Evolutionary conservation across 1,140 invertebrate species (phyloP), one percentile per base, ranked within the genome.

Genomic region (Hermetia illucens): DNA sequence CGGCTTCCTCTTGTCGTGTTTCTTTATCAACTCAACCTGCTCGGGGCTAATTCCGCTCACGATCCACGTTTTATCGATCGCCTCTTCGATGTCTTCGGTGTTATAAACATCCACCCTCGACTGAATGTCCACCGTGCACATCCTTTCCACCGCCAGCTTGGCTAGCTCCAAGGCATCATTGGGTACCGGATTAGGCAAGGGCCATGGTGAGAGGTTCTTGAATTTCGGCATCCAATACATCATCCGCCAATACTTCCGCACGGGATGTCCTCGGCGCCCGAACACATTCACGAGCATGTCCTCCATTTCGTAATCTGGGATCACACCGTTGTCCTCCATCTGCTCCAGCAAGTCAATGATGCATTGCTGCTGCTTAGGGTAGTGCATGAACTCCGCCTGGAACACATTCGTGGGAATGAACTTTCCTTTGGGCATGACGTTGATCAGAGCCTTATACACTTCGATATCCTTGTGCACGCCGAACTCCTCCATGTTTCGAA

Each of bases 181-280:
- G 2, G 86, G 83, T 21, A 85, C 44, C 2, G 75, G 69, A 21
- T 75, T 67, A 1, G 92, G 87, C 27, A 94, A 54, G 2, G 77
- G 74, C 77, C 85, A 98, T 2, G 94, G 94, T 46, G 87, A 90
- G 1, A 81, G 56, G 59, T 96, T 79, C 52, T 79, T 86, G 51
- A 98, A 90, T 61, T 98, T 98, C 3, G 93, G 91, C 79, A 95
- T 82, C 95, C 95, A 99, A 54, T 98, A 99, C 68, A 89, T 77
- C 82, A 97, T 92, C 32, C 90, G 69, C 68, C 77, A 80, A 53
- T 76, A 85, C 56, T 93, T 95, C 41, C 84, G 65, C 10, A 89
- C 56, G 0, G 86, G 83, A 53, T 77, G 72, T 9, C 78, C 78
- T 48, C 77, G 65, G 39, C 68, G 64, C 1, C 93, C 92, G 69